Conservation (phyloP, 2,113 vertebrate species). For the Ptilonorhynchus violaceus region DNA sequence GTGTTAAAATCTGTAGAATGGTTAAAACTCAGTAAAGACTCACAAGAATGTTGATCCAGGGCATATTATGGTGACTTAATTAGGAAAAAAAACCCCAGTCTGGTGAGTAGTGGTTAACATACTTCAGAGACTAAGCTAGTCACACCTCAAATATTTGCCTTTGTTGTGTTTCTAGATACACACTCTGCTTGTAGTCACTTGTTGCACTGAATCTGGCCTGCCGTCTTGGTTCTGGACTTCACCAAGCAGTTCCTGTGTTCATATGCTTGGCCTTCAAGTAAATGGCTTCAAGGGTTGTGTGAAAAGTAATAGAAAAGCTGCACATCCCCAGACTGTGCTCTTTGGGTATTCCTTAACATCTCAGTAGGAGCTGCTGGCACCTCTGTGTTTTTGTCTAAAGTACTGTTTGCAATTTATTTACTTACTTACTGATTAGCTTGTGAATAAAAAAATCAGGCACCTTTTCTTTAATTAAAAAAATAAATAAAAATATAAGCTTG, state of each 20-base stretch:
- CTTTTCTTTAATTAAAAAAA: not conserved
- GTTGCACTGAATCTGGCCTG: not conserved
- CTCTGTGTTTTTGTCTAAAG: not conserved
- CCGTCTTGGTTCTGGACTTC: not conserved
- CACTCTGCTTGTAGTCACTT: not conserved
- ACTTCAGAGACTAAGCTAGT: not conserved
- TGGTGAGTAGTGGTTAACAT: not conserved
- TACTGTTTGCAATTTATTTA: rapidly evolving
- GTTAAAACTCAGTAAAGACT: not conserved
- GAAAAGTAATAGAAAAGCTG: not conserved
- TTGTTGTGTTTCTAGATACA: not conserved
- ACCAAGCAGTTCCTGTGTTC: not conserved
- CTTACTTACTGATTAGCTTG: not conserved
- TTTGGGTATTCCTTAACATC: not conserved
- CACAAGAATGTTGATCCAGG: not conserved
- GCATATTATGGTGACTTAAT: not conserved
- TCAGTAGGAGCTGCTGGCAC: not conserved
- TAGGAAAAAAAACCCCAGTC: not conserved
- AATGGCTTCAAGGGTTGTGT: not conserved
- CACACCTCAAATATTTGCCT: not conserved
- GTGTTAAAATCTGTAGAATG: not conserved
- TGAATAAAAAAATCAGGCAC: not conserved
- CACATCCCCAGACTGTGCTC: not conserved
- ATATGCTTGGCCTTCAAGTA: not conserved
- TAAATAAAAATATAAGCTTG: not conserved